Evolutionary conservation across 2,797 vertebrate genomes (phyloP).

Genomic region (Peromyscus melanophrys): DNA sequence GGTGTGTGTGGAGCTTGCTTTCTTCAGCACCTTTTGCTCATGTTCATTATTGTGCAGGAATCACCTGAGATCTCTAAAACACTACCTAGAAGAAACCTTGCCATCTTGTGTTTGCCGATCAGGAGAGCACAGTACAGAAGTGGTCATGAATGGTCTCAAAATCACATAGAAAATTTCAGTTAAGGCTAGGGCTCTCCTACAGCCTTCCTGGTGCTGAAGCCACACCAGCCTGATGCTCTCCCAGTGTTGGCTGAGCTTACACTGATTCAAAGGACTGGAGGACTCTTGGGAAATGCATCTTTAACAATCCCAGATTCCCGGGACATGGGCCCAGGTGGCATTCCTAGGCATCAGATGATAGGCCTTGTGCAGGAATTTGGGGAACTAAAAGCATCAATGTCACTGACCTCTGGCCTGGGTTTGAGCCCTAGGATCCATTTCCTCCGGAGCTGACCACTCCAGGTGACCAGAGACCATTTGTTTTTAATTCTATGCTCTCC

Average conservation of each 20-base stretch:
- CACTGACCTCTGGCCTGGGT: neutral
- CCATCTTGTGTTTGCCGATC: constrained; percentile 11
- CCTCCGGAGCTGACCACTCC: neutral
- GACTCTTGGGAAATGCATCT: neutral
- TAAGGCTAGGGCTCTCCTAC: neutral
- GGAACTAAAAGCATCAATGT: neutral
- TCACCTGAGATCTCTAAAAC: neutral
- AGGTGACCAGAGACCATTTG: constrained; percentile 7
- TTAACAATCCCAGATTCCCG: neutral
- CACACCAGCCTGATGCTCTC: neutral
- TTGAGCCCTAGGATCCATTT: neutral
- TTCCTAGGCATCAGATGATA: constrained; percentile 11
- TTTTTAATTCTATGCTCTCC: neutral
- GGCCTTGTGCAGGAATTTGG: constrained; percentile 49
- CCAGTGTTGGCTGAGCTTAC: neutral
- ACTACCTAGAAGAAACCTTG: neutral
- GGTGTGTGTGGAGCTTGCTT: neutral
- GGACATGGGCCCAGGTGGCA: neutral
- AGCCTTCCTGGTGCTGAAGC: neutral
- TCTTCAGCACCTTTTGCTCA: neutral
- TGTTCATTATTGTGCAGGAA: neutral
- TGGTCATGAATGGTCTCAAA: neutral
- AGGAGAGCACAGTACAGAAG: constrained; percentile 14
- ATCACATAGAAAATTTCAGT: constrained; percentile 23
- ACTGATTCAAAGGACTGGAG: neutral